phyloP scores from a whole-genome alignment of 1,140 invertebrate species.

The Zeugodacus cucurbitae region DNA sequence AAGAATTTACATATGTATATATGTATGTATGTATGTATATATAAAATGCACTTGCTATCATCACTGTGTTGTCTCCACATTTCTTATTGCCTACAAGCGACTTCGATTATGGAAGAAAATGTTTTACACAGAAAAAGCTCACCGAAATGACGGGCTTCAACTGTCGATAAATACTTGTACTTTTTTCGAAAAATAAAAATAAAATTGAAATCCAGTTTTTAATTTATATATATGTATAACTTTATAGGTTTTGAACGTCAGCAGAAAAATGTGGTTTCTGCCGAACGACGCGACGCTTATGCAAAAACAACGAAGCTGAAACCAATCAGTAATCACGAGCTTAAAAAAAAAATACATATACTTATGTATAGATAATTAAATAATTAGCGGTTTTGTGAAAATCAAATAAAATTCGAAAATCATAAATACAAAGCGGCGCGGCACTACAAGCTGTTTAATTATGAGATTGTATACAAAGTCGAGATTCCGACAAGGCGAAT shows the following conservation, averaged over 20 bases:
- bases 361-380: not conserved
- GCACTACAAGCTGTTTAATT: not conserved
- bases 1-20: not conserved
- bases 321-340: not conserved
- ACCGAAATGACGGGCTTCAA: not conserved
- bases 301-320: not conserved
- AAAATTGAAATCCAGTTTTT: conserved; percentile 9
- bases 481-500: not conserved
- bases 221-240: not conserved
- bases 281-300: not conserved
- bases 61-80: not conserved
- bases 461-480: not conserved
- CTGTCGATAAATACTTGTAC: not conserved
- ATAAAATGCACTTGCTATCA: not conserved
- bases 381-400: not conserved
- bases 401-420: not conserved
- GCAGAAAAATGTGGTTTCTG: conserved; percentile 12
- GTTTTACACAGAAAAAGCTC: not conserved
- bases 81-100: not conserved
- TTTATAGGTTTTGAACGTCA: not conserved
- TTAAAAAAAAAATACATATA: not conserved
- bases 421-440: not conserved
- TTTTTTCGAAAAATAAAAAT: not conserved
- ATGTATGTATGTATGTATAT: not conserved
- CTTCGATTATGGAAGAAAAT: not conserved